Evolutionary conservation across 2,888 invertebrate species (phyloP).

Genomic region (Platynereis dumerilii): DNA sequence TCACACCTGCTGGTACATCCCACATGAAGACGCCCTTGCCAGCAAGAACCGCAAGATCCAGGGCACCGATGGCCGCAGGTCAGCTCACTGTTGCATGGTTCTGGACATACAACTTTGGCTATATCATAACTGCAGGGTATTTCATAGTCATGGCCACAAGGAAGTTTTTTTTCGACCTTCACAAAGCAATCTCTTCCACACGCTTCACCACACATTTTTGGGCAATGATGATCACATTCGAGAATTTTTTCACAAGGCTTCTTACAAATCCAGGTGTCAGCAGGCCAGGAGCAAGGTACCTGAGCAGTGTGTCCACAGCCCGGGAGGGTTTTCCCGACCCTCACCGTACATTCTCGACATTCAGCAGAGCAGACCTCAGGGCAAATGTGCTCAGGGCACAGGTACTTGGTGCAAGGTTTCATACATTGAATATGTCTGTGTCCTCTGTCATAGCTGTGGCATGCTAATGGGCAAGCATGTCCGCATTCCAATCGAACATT

Average conservation of each 20-base stretch:
- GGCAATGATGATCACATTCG: slow-evolving; percentile 68
- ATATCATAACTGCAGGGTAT: slow-evolving; percentile 64
- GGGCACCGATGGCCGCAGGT: slow-evolving; percentile 44
- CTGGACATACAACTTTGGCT: slow-evolving; percentile 56
- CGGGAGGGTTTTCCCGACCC: slow-evolving; percentile 43
- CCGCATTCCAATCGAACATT: slow-evolving; percentile 68
- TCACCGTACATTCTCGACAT: slow-evolving; percentile 46
- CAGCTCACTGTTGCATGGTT: slow-evolving; percentile 37
- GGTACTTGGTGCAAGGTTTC: slow-evolving; percentile 40
- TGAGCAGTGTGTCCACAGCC: slow-evolving; percentile 48
- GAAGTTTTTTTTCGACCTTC: slow-evolving; percentile 63
- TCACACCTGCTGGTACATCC: slow-evolving; percentile 69
- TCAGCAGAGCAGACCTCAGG: slow-evolving; percentile 37
- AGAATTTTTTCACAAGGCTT: slow-evolving; percentile 52
- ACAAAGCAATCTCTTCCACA: slow-evolving; percentile 54
- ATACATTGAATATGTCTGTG: slow-evolving; percentile 64
- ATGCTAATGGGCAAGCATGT: slow-evolving; percentile 70
- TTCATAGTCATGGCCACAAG: slow-evolving; percentile 66
- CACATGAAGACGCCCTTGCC: slow-evolving; percentile 70
- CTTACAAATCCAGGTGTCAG: slow-evolving; percentile 42
- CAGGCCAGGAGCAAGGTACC: slow-evolving; percentile 44
- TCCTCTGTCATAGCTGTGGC: slow-evolving; percentile 70
- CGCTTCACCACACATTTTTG: slow-evolving; percentile 65
- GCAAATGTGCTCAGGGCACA: slow-evolving; percentile 45
- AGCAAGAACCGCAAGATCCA: slow-evolving; percentile 66